Percentiles rank a stretch among this genome's conserved stretches.
These are phyloP conservation scores for Hyles lineata DNA, from an alignment of 2,888 invertebrate species.

Conservation along the genomic window DNA sequence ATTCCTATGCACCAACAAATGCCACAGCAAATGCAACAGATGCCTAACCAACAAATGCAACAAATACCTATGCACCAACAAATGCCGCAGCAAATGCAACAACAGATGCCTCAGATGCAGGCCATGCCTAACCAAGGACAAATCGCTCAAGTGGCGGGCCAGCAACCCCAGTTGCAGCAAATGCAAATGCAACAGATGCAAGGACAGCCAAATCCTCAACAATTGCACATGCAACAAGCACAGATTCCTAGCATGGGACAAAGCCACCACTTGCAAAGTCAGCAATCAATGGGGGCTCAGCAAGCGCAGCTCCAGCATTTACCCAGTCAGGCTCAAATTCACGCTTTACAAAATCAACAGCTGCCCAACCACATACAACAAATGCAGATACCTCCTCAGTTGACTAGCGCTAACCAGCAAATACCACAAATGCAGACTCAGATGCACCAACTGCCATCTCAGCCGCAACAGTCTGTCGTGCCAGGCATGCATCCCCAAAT, in stretches of 20 bases:
- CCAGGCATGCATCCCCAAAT: constrained; percentile 81
- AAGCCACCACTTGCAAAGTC: constrained; percentile 76
- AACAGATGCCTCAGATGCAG: constrained; percentile 82
- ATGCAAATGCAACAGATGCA: constrained; percentile 83
- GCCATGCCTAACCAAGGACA: constrained; percentile 78
- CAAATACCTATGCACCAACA: constrained; percentile 73
- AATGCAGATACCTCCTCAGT: constrained; percentile 79
- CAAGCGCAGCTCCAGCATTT: constrained; percentile 82
- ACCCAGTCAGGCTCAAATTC: constrained; percentile 81
- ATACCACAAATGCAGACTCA: constrained; percentile 83
- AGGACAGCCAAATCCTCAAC: constrained; percentile 76
- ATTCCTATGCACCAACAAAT: constrained; percentile 83
- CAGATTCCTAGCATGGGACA: constrained; percentile 80
- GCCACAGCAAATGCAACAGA: constrained; percentile 83
- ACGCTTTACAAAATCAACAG: constrained; percentile 82
- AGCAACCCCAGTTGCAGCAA: constrained; percentile 82
- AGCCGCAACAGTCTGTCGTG: constrained; percentile 81
- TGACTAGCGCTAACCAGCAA: constrained; percentile 76
- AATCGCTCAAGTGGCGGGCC: constrained; percentile 75
- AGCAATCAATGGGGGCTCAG: constrained; percentile 75
- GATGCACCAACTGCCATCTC: constrained; percentile 80
- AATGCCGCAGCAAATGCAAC: constrained; percentile 81
- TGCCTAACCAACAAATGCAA: constrained; percentile 82
- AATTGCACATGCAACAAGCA: constrained; percentile 81
- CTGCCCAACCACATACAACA: constrained; percentile 84